Base-by-base conservation (phyloP, 1,140 invertebrate species). In the Rhopalosiphum padi region DNA sequence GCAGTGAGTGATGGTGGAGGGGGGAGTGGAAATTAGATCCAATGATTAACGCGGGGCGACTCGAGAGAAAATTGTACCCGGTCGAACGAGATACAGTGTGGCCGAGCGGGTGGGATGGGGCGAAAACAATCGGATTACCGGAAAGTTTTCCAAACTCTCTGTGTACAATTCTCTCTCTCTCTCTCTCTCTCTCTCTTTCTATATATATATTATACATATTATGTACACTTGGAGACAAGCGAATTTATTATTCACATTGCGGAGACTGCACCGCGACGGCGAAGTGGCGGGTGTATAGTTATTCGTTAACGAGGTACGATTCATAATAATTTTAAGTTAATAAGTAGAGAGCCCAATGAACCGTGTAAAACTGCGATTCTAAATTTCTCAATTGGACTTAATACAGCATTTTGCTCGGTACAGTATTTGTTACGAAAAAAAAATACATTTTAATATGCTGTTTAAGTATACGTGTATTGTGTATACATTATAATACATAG, bases 321-420 rank as follows among this genome's bases (percentile, higher is more conserved):
- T 92, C 91, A 92, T 92, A 92, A 92, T 92, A 53, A 92, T 92
- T 92, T 92, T 92, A 92, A 92, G 91, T 92, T 92, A 92, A 92
- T 92, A 92, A 83, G 77, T 51, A n/a, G 46, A 37, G n/a, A 23
- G 68, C 46, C 46, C 91, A 77, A 92, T 92, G 91, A 92, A 92
- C 91, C 43, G 77, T 22, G 77, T 92, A 92, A 92, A 82, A 92
- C 46, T 92, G 68, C 91, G 68, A 48, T 48, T 41, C 15, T 91
- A 82, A 83, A 82, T 92, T 83, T 55, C 23, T 51, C 51, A 55
- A 55, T 89, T 37, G 46, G 8, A 8, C 60, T 77, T 18, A n/a
- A 68, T 30, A n/a, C 11, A 30, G 43, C 11, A 15, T 46, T 22
- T 43, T 46, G 0, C 55, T 8, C 9, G 22, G 35, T 60, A 60